Percentiles rank a stretch among this genome's conserved stretches.
phyloP scores from a whole-genome alignment of 1,140 invertebrate genomes.

The Atta texana region DNA sequence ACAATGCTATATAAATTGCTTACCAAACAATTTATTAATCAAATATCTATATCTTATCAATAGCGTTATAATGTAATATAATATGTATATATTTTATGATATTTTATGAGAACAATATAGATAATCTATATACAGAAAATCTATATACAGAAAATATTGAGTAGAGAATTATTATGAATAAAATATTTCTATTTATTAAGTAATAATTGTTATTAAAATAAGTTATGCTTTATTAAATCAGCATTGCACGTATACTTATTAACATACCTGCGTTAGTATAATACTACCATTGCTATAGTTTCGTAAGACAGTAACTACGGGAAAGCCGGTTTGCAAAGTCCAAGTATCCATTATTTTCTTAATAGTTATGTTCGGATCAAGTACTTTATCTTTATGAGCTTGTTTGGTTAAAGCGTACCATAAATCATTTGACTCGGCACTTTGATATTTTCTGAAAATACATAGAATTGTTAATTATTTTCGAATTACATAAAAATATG shows the following conservation, averaged over 20 bases:
- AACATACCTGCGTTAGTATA: constrained; percentile 87
- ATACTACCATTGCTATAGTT: constrained; percentile 88
- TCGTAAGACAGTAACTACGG: constrained; percentile 91
- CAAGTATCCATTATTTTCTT: constrained; percentile 95
- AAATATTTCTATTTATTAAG: no score
- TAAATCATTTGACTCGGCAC: constrained; percentile 94
- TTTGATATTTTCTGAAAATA: constrained; percentile 88
- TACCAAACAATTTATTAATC: no score
- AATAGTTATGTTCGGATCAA: constrained; percentile 89
- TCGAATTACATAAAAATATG: neutral
- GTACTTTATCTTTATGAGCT: constrained; percentile 88
- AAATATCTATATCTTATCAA: no score
- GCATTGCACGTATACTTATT: neutral
- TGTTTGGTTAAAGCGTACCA: constrained; percentile 93
- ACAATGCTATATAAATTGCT: no score
- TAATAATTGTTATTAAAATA: neutral
- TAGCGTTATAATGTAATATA: no score
- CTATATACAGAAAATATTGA: no score
- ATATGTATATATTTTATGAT: no score
- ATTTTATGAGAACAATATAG: no score
- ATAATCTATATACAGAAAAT: no score
- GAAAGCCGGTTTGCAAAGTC: constrained; percentile 95
- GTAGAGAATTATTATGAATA: no score
- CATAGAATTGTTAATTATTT: constrained; percentile 11
- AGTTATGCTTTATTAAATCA: neutral